These are phyloP conservation scores for Montipora cactus DNA, from an alignment of 64 coral and sea anemone genomes.

Conservation along the genomic window DNA sequence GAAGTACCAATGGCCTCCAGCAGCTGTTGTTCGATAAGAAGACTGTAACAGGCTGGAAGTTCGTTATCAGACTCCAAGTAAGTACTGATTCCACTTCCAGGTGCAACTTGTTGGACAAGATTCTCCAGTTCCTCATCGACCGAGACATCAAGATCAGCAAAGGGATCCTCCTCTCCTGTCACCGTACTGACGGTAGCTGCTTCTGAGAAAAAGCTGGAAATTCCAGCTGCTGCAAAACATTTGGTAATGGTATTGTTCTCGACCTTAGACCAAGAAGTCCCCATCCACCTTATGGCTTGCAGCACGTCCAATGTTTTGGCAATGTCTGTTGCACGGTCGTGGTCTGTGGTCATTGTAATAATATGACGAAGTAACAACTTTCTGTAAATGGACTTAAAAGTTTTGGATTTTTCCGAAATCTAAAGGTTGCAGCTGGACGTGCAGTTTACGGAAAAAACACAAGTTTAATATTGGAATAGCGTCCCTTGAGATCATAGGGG, in stretches of 20 bases:
- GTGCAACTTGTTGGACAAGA: conserved; percentile 34
- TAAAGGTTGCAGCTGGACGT: conserved; percentile 64
- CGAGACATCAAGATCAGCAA: conserved; percentile 47
- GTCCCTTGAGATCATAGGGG: too few relatives aligned
- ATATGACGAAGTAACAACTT: conserved; percentile 56
- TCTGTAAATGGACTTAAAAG: conserved; percentile 60
- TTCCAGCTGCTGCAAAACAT: conserved; percentile 53
- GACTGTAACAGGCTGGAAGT: conserved; percentile 41
- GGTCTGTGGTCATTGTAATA: conserved; percentile 56
- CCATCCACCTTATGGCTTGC: not conserved
- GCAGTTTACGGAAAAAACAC: conserved; percentile 50
- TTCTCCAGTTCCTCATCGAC: conserved; percentile 33
- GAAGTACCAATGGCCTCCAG: conserved; percentile 40
- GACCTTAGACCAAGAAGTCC: conserved; percentile 46
- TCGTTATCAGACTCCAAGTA: conserved; percentile 7
- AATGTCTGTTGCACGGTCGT: conserved; percentile 52
- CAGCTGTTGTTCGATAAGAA: conserved; percentile 28
- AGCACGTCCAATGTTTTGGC: not conserved
- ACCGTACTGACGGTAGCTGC: not conserved
- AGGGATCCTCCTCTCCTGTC: conserved; percentile 42
- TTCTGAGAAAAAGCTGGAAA: conserved; percentile 38
- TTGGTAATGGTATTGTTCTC: conserved; percentile 33
- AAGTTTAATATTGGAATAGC: too few relatives aligned
- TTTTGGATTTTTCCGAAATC: conserved; percentile 60
- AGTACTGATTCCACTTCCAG: conserved; percentile 48